Evolutionary conservation across 2,797 vertebrate species (phyloP).

Genomic region (Melanotaenia nigrans): DNA sequence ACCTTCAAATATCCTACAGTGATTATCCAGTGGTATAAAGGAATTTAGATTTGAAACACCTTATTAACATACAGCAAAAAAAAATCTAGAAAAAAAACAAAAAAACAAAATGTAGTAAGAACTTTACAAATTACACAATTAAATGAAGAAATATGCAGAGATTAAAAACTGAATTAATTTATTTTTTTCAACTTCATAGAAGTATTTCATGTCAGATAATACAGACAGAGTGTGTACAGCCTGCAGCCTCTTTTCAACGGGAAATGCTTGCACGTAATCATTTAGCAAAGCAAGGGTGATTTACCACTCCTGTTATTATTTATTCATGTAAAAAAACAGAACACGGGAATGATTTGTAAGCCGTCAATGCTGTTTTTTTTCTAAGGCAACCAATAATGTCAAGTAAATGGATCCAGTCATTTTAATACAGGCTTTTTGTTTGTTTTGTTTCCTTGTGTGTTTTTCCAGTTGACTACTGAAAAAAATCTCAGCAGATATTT

Average conservation of each 20-base stretch:
- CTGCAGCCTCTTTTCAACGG: constrained; percentile 23
- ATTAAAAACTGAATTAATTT: too few relatives aligned
- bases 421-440: constrained; percentile 7
- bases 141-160: too few relatives aligned
- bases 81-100: too few relatives aligned
- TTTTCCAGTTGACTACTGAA: constrained; percentile 10
- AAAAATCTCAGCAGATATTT: constrained; percentile 2
- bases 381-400: constrained; percentile 27
- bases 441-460: background rate
- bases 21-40: too few relatives aligned
- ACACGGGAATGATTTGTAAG: constrained; percentile 49
- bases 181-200: too few relatives aligned
- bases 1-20: too few relatives aligned
- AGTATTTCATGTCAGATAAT: background rate
- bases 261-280: constrained; percentile 45
- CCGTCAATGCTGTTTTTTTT: constrained; percentile 39
- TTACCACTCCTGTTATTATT: constrained; percentile 52
- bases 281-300: constrained; percentile 56
- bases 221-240: background rate
- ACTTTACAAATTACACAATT: too few relatives aligned
- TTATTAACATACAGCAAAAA: too few relatives aligned
- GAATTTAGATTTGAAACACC: too few relatives aligned
- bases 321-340: constrained; percentile 54
- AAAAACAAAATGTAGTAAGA: too few relatives aligned
- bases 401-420: constrained; percentile 37